Conservation (phyloP, 2,113 vertebrate species). For the Salvator merianae region DNA sequence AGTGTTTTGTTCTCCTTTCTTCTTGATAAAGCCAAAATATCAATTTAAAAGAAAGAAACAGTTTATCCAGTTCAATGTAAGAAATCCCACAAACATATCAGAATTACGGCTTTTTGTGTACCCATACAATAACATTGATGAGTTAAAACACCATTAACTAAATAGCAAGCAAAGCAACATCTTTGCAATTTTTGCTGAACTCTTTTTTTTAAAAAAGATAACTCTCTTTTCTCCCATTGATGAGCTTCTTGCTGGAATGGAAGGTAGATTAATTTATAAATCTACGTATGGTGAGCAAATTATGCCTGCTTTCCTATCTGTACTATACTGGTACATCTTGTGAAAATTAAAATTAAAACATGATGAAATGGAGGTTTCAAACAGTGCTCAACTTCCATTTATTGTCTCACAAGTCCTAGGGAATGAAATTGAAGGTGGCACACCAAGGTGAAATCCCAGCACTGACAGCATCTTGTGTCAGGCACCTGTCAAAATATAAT, state of each 20-base stretch:
- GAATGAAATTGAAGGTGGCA: conserved; percentile 62
- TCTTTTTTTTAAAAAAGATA: conserved; percentile 24
- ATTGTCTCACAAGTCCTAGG: conserved; percentile 54
- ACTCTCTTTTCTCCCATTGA: conserved; percentile 12
- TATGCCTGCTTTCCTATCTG: conserved; percentile 25
- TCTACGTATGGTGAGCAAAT: conserved; percentile 23
- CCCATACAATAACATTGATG: conserved; percentile 34
- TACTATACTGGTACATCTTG: not conserved
- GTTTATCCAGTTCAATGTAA: not conserved
- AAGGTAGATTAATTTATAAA: conserved; percentile 31
- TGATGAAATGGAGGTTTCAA: conserved; percentile 40
- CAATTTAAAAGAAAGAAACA: conserved; percentile 6
- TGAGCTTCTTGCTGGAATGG: conserved; percentile 17
- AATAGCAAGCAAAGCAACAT: conserved; percentile 47
- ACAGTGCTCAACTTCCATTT: conserved; percentile 43
- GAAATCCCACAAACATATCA: not conserved
- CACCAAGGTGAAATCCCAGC: conserved; percentile 65
- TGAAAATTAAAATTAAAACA: conserved; percentile 54
- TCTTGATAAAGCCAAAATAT: not conserved
- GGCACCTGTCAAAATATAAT: conserved; percentile 69
- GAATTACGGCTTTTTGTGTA: conserved; percentile 25
- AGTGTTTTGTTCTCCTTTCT: not conserved
- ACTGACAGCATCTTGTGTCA: conserved; percentile 63
- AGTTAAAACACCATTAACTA: conserved; percentile 51
- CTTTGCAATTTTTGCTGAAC: conserved; percentile 25